Conservation (phyloP, 2,888 invertebrate genomes). For the Cantharis rustica region DNA sequence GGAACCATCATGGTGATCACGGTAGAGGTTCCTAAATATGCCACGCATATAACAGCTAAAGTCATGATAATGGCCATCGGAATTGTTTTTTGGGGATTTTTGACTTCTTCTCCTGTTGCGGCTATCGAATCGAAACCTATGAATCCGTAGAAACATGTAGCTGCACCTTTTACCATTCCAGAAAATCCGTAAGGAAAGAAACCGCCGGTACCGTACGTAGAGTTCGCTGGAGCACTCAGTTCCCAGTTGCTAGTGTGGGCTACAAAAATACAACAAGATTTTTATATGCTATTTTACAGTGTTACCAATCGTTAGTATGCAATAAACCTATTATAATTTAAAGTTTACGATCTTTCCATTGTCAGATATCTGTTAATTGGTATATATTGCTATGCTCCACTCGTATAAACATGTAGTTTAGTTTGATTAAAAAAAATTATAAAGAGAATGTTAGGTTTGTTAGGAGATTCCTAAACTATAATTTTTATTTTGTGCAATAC, state of each 20-base stretch:
- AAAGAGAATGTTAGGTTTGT: too few species aligned
- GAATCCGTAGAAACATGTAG: neutral
- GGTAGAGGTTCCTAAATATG: neutral
- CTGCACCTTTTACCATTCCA: neutral
- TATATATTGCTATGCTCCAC: too few species aligned
- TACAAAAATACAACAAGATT: too few species aligned
- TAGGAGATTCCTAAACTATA: too few species aligned
- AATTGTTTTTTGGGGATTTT: neutral
- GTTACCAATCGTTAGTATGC: too few species aligned
- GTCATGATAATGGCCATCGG: neutral
- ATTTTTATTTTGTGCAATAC: too few species aligned
- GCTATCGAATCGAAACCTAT: slow-evolving; percentile 1
- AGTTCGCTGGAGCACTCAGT: neutral
- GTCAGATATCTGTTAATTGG: too few species aligned
- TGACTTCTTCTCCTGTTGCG: neutral
- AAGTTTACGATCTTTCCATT: too few species aligned
- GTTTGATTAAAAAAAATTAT: too few species aligned
- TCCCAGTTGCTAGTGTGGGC: neutral
- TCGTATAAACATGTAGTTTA: too few species aligned
- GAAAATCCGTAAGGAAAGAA: neutral
- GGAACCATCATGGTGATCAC: neutral
- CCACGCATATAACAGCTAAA: neutral
- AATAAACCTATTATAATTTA: too few species aligned
- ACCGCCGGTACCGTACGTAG: neutral
- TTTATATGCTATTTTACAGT: too few species aligned